A percentile compares a stretch with the other conserved stretches of the same genome.
Evolutionary conservation across 2,888 invertebrate species (phyloP).

Genomic region (Oligia latruncula): DNA sequence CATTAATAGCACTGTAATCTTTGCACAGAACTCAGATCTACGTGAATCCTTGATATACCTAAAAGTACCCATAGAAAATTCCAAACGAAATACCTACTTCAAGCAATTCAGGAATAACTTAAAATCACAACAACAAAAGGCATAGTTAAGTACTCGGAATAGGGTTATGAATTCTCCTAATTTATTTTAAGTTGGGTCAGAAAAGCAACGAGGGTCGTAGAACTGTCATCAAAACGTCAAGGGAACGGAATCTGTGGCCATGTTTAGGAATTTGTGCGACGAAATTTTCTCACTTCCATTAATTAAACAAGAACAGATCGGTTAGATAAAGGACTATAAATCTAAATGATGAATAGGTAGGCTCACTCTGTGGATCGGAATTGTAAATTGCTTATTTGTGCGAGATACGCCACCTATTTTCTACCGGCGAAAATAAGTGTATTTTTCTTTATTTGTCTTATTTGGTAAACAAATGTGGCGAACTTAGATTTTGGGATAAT

Average conservation of each 20-base stretch:
- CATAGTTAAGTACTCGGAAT: constrained; percentile 7
- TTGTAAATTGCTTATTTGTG: constrained; percentile 87
- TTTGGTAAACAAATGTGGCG: neutral
- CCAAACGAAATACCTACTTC: neutral
- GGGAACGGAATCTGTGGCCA: constrained; percentile 68
- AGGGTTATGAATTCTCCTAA: constrained; percentile 52
- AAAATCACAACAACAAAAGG: constrained; percentile 19
- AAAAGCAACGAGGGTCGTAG: constrained; percentile 65
- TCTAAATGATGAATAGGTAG: constrained; percentile 89
- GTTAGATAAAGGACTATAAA: constrained; percentile 88
- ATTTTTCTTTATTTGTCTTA: neutral
- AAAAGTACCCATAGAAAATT: neutral
- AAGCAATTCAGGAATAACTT: constrained; percentile 8
- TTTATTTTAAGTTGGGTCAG: constrained; percentile 64
- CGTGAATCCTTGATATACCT: neutral
- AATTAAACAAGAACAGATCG: constrained; percentile 89
- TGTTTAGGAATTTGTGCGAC: constrained; percentile 71
- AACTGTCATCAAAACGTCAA: constrained; percentile 69
- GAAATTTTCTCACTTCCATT: constrained; percentile 85
- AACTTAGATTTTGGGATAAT: neutral
- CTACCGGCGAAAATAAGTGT: constrained; percentile 50
- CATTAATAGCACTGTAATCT: too few species aligned
- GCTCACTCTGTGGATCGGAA: constrained; percentile 82
- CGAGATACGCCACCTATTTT: constrained; percentile 68
- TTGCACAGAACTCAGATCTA: neutral